Base-by-base conservation (phyloP, 2,797 vertebrate genomes). In the Fratercula arctica region DNA sequence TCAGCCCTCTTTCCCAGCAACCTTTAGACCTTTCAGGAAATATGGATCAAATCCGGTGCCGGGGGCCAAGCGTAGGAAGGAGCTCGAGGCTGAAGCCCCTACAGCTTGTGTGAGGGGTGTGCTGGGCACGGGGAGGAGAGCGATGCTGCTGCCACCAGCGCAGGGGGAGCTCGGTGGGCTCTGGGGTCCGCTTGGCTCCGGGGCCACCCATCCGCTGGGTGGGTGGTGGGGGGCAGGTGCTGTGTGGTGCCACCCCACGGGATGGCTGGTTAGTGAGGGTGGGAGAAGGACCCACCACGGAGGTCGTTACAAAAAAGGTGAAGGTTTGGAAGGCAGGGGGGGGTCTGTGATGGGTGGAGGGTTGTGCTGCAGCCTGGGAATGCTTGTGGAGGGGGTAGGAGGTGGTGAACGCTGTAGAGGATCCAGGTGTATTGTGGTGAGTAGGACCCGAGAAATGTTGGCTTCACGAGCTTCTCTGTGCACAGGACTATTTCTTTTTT, bases 231-330 rank as follows among this genome's bases (percentile, higher is more conserved):
- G 54, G 50, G 45, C 61, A 24, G 13, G 1, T 6, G 39, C 60
- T 45, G 59, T 26, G 53, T 12, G 2, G 4, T 10, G 56, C 37
- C 35, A 3, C 9, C 33, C 37, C 5, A 0, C 6, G 43, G 82
- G 37, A 41, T 11, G 5, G 59, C 45, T 33, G 51, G 25, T 10
- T 10, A 9, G 20, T 4, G 60, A 31, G 64, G 17, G 1, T 39
- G 69, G 26, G 60, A 73, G 59, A 25, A 7, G 81, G 54, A 82
- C 68, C 2, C 1, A 2, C 26, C 3, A 0, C 1, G n/a, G 54
- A 10, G n/a, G 3, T 48, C 3, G 1, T 7, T 69, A 4, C 6
- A 39, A 16, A 28, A 31, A 3, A 46, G 35, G 46, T 3, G 37
- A 16, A 35, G 28, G 59, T 75, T 54, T 53, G 37, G 60, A 51